These are phyloP conservation scores for Hetaerina titia DNA, from an alignment of 2,888 invertebrate genomes.

Conservation along the genomic window DNA sequence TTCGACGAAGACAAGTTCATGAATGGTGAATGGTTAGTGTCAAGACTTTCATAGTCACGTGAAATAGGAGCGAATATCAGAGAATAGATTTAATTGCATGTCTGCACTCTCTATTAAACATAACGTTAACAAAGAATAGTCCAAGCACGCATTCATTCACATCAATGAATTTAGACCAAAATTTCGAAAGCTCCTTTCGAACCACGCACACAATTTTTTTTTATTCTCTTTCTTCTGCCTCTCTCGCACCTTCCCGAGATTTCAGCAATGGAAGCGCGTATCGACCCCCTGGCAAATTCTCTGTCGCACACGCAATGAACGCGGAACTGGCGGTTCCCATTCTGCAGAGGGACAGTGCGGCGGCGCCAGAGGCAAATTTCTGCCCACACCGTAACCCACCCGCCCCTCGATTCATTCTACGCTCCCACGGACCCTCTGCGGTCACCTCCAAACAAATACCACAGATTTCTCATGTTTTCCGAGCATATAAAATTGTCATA, in stretches of 20 bases:
- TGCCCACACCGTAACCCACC: not conserved
- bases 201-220: not conserved
- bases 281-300: slow-evolving; percentile 60
- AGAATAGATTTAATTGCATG: too few relatives aligned
- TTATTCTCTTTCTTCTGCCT: not conserved
- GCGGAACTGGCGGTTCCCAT: slow-evolving; percentile 33
- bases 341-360: slow-evolving; percentile 62
- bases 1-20: too few relatives aligned
- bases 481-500: not conserved
- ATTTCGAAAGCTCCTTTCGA: too few relatives aligned
- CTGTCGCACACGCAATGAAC: slow-evolving; percentile 62
- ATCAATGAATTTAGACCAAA: too few relatives aligned
- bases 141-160: too few relatives aligned
- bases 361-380: slow-evolving; percentile 29
- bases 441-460: not conserved
- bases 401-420: not conserved
- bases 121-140: too few relatives aligned
- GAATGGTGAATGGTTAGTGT: too few relatives aligned
- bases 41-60: too few relatives aligned
- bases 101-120: too few relatives aligned
- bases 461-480: not conserved
- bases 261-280: slow-evolving; percentile 57
- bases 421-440: not conserved
- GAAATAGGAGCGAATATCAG: too few relatives aligned
- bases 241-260: slow-evolving; percentile 61